Conservation (phyloP, 2,113 vertebrate species). For the Oenanthe melanoleuca region DNA sequence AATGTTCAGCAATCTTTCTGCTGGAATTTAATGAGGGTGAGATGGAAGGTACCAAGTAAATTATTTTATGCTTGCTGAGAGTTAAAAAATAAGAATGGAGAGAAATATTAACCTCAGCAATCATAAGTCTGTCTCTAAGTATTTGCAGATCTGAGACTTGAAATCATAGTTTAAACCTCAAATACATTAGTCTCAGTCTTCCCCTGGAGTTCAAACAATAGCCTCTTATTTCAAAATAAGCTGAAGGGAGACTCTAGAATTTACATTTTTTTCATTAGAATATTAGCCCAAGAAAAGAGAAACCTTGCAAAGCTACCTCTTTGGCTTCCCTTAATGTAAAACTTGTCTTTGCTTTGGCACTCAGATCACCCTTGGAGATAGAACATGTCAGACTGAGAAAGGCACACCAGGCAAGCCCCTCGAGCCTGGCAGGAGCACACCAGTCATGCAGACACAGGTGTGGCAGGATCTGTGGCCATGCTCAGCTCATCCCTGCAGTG, state of each 20-base stretch:
- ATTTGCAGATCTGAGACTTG: not conserved
- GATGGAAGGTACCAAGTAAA: not conserved
- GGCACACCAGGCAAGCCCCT: accelerated
- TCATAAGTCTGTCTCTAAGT: not conserved
- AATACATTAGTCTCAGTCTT: not conserved
- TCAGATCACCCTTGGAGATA: not conserved
- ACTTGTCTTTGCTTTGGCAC: not conserved
- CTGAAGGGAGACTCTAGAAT: not conserved
- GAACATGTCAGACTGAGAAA: not conserved
- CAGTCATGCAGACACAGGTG: accelerated
- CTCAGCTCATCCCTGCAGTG: not conserved
- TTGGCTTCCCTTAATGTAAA: not conserved
- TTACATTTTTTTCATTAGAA: not conserved
- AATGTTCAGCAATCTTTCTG: not conserved
- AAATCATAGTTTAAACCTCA: not conserved
- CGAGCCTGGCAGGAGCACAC: not conserved
- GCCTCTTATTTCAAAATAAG: not conserved
- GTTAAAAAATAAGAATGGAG: not conserved
- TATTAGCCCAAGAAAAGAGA: not conserved
- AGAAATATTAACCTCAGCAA: not conserved
- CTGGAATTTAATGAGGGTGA: not conserved
- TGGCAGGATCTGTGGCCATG: not conserved
- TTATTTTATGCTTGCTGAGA: not conserved
- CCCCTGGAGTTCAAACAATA: not conserved
- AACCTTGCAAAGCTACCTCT: not conserved